Base-by-base conservation (phyloP, 2,888 invertebrate genomes). In the Notocelia uddmanniana region DNA sequence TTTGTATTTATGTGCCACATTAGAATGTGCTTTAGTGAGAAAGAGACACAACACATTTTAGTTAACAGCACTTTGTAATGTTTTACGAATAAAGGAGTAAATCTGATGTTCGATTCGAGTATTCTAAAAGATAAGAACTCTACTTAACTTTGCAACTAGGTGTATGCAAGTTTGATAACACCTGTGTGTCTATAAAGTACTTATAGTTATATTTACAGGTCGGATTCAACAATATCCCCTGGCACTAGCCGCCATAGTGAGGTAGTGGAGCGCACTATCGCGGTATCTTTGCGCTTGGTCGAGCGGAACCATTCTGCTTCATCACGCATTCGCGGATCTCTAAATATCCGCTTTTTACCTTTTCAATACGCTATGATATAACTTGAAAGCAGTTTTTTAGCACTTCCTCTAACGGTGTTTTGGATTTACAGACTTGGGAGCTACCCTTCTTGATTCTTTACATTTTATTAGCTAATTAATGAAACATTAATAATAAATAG, bases 231-330 rank as follows among this genome's bases (percentile, higher is more conserved):
- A 63, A 19, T 34, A 52, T 64, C 52, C 52, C 50, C 37, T 18
- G 52, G 59, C 60, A 82, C 80, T 81, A 81, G 73, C 75, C 74
- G 76, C 69, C 78, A 85, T 85, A 87, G 85, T 83, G 89, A 87
- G 85, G 86, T 90, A 91, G 88, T 84, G 90, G 84, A 85, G 90
- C 89, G 89, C 84, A 86, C 84, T 92, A 92, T 92, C 93, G 88
- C 87, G 89, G 88, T 91, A 93, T 93, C 93, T 91, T 92, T 86
- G 88, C 85, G 88, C 92, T 92, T 81, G 81, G 79, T 75, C 84
- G 86, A 90, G 89, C 77, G 85, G 92, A 92, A 92, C 80, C 76
- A 79, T 89, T 91, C 90, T 89, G 88, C 91, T 89, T 79, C 87
- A 92, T 89, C 84, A 85, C 83, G 79, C 89, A 82, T 83, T 80